phyloP scores from a whole-genome alignment of 30 jellyfish, hydroid and myxozoan genomes.

The Hydractinia echinata region DNA sequence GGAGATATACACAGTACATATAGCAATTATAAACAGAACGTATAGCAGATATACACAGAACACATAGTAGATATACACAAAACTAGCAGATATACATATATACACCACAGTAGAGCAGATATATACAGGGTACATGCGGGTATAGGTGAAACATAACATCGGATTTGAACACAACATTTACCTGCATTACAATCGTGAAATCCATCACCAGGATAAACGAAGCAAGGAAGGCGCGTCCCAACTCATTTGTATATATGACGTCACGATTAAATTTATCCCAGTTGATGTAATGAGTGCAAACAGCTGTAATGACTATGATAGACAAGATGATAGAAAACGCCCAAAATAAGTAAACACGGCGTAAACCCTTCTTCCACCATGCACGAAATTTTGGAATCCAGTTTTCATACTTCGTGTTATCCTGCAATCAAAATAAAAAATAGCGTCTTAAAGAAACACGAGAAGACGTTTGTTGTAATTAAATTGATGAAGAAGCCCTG shows the following conservation, averaged over 20 bases:
- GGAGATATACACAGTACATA: too few relatives aligned
- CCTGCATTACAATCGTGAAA: slow-evolving; percentile 90
- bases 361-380: slow-evolving; percentile 88
- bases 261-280: slow-evolving; percentile 79
- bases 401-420: slow-evolving; percentile 37
- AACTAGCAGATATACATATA: too few relatives aligned
- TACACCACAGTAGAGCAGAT: not conserved
- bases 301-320: slow-evolving; percentile 57
- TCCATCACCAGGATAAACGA: slow-evolving; percentile 83
- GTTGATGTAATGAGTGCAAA: slow-evolving; percentile 51
- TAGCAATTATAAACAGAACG: too few relatives aligned
- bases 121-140: too few relatives aligned
- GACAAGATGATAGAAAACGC: slow-evolving; percentile 56
- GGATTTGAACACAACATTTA: not conserved
- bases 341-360: slow-evolving; percentile 79
- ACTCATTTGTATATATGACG: slow-evolving; percentile 79
- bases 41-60: too few relatives aligned
- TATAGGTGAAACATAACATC: too few relatives aligned
- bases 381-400: slow-evolving; percentile 56
- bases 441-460: too few relatives aligned
- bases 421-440: slow-evolving; percentile 22
- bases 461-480: too few relatives aligned
- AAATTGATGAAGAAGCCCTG: too few relatives aligned
- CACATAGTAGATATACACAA: too few relatives aligned
- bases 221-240: slow-evolving; percentile 84